phyloP scores from a whole-genome alignment of 2,113 vertebrate genomes.

The Chaetodon auriga region DNA sequence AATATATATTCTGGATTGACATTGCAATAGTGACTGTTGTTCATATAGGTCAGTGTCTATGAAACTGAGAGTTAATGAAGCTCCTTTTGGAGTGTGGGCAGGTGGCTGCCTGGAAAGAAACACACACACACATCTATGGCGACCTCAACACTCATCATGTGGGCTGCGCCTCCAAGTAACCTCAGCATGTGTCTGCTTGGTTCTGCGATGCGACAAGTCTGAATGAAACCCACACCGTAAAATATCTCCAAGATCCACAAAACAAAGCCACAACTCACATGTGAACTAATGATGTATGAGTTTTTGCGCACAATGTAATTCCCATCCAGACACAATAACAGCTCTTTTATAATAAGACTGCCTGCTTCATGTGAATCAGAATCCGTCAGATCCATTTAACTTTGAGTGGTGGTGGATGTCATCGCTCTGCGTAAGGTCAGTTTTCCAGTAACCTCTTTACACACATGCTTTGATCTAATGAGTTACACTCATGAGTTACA shows the following conservation, averaged over 20 bases:
- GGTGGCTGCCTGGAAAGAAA: constrained; percentile 10
- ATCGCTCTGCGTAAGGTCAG: not conserved
- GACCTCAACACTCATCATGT: not conserved
- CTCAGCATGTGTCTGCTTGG: constrained; percentile 6
- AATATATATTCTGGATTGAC: not conserved
- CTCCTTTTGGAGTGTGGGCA: constrained; percentile 2
- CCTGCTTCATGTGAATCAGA: constrained; percentile 1
- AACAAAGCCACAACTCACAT: not conserved
- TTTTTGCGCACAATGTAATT: not conserved
- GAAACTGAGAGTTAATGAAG: not conserved
- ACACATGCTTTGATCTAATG: constrained; percentile 8
- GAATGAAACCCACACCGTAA: not conserved
- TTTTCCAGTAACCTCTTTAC: constrained; percentile 6
- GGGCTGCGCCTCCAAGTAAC: not conserved
- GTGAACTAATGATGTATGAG: not conserved
- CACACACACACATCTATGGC: constrained; percentile 1
- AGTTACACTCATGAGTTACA: not conserved
- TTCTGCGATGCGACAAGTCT: constrained; percentile 26
- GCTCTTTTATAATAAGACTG: not conserved
- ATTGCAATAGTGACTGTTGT: not conserved
- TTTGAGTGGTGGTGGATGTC: not conserved
- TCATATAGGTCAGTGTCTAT: not conserved
- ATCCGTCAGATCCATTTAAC: not conserved
- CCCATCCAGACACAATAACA: not conserved
- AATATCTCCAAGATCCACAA: constrained; percentile 2